Conservation (phyloP, 1,140 invertebrate genomes). For the Bombus consobrinus region DNA sequence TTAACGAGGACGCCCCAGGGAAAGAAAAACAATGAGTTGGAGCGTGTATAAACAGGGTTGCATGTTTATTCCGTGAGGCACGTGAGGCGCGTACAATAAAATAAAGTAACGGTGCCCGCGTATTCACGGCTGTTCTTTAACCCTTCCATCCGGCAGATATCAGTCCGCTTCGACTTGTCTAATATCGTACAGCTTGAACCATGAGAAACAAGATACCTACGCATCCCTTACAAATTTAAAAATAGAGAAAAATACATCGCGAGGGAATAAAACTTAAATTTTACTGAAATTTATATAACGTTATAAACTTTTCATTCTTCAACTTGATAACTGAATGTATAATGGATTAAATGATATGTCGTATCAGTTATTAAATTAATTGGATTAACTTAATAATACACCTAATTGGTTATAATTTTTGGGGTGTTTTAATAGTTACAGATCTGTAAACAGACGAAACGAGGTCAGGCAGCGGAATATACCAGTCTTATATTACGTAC, state of each 20-base stretch:
- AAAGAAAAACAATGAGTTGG: constrained; percentile 26
- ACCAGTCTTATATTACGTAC: not conserved
- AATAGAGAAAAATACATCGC: not conserved
- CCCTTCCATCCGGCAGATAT: not conserved
- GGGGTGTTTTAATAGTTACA: not conserved
- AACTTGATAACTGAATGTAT: not conserved
- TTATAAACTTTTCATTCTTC: not conserved
- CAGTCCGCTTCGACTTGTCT: not conserved
- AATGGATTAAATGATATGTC: not conserved
- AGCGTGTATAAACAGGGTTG: constrained; percentile 7
- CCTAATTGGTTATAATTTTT: not conserved
- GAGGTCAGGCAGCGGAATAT: not conserved
- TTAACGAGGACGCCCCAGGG: constrained; percentile 9
- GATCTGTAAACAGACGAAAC: not conserved
- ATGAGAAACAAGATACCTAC: not conserved
- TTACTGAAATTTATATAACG: not conserved
- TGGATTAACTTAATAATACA: not conserved
- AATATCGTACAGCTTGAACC: too few relatives aligned
- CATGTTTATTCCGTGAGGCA: constrained; percentile 19
- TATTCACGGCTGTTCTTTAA: not conserved
- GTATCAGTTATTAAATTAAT: not conserved
- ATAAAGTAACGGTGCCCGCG: not conserved
- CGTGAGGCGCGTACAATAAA: constrained; percentile 4
- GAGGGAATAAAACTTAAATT: not conserved
- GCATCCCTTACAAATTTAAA: not conserved